phyloP scores from a whole-genome alignment of 2,797 vertebrate species.

The Nannoperca australis region DNA sequence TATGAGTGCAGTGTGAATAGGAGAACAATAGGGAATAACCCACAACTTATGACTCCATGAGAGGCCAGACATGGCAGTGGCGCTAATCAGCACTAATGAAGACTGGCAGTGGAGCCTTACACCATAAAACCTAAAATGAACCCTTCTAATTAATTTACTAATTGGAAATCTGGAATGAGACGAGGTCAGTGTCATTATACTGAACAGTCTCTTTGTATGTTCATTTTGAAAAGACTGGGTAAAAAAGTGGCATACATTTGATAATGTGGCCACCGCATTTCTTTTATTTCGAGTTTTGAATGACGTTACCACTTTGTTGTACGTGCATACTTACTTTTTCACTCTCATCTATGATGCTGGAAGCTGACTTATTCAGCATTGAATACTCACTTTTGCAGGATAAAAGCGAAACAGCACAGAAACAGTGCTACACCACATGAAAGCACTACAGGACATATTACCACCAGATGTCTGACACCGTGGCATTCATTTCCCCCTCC shows the following conservation, averaged over 20 bases:
- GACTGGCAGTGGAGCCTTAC: conserved; percentile 83
- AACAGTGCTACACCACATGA: conserved; percentile 69
- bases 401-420: conserved; percentile 57
- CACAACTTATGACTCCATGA: conserved; percentile 29
- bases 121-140: conserved; percentile 84
- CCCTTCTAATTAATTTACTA: conserved; percentile 87
- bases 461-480: conserved; percentile 78
- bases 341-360: conserved; percentile 2
- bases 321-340: neutral
- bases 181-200: conserved; percentile 70
- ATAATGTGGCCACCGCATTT: conserved; percentile 1
- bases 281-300: neutral
- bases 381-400: conserved; percentile 25
- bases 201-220: conserved; percentile 33
- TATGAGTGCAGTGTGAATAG: conserved; percentile 34
- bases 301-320: neutral
- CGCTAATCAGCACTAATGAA: conserved; percentile 91
- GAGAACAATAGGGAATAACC: conserved; percentile 48
- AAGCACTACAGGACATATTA: conserved; percentile 70
- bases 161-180: conserved; percentile 87
- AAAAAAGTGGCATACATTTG: conserved; percentile 27
- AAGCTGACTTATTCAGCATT: conserved; percentile 20
- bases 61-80: conserved; percentile 64
- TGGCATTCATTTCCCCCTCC: conserved; percentile 36
- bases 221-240: conserved; percentile 24